A percentile compares a stretch with the other conserved stretches of the same genome.
These are phyloP conservation scores for Limnothrissa miodon DNA, from an alignment of 2,113 vertebrate genomes.

Conservation along the genomic window DNA sequence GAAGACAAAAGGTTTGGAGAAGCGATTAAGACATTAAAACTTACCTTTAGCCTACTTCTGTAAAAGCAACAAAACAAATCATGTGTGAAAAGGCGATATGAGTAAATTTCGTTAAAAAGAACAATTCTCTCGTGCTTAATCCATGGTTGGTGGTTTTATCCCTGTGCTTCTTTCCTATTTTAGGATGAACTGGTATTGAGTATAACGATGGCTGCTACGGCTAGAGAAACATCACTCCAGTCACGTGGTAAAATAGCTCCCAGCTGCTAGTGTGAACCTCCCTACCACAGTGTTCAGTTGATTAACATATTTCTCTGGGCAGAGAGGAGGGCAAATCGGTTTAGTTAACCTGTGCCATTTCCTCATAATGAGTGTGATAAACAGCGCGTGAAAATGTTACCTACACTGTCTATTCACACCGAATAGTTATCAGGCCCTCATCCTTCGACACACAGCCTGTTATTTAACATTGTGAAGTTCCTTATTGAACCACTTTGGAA, in stretches of 20 bases:
- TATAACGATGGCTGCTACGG: slow-evolving; percentile 71
- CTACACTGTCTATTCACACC: neutral
- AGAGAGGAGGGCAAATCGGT: slow-evolving; percentile 20
- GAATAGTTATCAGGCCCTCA: neutral
- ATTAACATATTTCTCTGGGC: slow-evolving; percentile 30
- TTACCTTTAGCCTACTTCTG: slow-evolving; percentile 36
- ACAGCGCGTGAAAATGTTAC: neutral
- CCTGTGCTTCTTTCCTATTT: slow-evolving; percentile 47
- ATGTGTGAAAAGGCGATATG: slow-evolving; percentile 7
- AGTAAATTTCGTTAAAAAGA: slow-evolving; percentile 20
- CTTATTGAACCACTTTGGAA: neutral
- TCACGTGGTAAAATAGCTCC: slow-evolving; percentile 78
- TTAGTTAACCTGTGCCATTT: neutral
- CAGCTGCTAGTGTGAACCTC: slow-evolving; percentile 69
- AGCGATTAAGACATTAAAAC: neutral
- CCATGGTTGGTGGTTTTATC: slow-evolving; percentile 51
- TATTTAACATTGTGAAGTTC: neutral
- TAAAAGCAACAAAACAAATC: slow-evolving; percentile 28
- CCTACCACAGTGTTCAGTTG: slow-evolving; percentile 43
- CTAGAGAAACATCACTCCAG: slow-evolving; percentile 55
- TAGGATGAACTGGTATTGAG: slow-evolving; percentile 60
- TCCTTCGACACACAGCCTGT: no score
- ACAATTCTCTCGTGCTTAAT: slow-evolving; percentile 49
- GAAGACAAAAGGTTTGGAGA: slow-evolving; percentile 33
- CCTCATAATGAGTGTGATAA: neutral